Percentiles rank a stretch among this genome's conserved stretches.
These are phyloP conservation scores for Dryadula phaetusa DNA, from an alignment of 2,888 invertebrate species.

Conservation along the genomic window DNA sequence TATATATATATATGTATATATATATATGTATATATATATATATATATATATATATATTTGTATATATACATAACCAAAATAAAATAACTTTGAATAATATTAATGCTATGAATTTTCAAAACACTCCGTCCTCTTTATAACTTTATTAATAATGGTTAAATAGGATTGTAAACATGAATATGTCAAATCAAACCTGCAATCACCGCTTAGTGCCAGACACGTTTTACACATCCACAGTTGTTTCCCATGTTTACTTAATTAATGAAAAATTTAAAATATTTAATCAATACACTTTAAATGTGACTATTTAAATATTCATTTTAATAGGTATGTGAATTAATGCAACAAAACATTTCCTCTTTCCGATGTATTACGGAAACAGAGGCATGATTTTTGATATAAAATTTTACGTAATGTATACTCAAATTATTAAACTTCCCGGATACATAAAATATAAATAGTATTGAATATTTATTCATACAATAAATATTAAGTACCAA, in stretches of 20 bases:
- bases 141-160: too few species aligned
- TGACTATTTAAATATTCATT: background rate
- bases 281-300: background rate
- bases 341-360: constrained; percentile 19
- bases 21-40: too few species aligned
- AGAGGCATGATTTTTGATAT: background rate
- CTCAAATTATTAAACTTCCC: constrained; percentile 15
- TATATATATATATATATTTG: too few species aligned
- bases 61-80: too few species aligned
- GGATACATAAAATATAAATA: constrained; percentile 23
- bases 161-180: too few species aligned
- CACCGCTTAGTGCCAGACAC: too few species aligned
- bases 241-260: constrained; percentile 5
- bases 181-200: too few species aligned
- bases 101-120: too few species aligned
- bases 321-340: background rate
- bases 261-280: constrained; percentile 6
- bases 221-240: background rate
- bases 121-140: too few species aligned
- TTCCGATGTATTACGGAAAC: constrained; percentile 20
- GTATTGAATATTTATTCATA: constrained; percentile 7
- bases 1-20: too few species aligned
- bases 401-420: constrained; percentile 18
- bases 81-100: too few species aligned
- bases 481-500: background rate